A percentile compares a stretch with the other conserved stretches of the same genome.
These are phyloP conservation scores for Ibidorhyncha struthersii DNA, from an alignment of 2,113 vertebrate genomes.

Conservation along the genomic window DNA sequence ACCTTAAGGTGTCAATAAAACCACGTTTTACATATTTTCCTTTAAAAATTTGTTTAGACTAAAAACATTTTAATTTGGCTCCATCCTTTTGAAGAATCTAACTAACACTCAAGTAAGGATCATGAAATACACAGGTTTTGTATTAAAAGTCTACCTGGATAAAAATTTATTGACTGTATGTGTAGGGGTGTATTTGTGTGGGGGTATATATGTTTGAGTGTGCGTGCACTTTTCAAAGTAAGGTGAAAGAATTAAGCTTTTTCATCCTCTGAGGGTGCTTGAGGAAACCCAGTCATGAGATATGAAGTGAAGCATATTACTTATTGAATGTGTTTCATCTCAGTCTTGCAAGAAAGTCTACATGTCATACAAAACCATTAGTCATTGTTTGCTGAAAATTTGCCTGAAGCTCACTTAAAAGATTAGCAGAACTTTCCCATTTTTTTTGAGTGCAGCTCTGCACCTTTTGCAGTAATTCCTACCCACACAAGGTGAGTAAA, in stretches of 20 bases:
- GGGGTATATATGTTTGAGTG: background rate
- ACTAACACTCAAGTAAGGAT: background rate
- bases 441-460: background rate
- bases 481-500: background rate
- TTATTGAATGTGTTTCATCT: background rate
- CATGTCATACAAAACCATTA: background rate
- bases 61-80: background rate
- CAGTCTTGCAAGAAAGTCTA: background rate
- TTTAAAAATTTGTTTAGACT: background rate
- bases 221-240: background rate
- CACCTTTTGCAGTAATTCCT: background rate
- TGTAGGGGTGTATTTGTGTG: background rate
- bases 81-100: background rate
- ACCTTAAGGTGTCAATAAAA: background rate
- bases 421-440: background rate
- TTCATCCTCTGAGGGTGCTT: background rate
- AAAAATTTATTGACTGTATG: background rate
- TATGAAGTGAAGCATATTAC: background rate
- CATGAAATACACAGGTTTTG: background rate
- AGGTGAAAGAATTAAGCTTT: background rate
- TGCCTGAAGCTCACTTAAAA: background rate
- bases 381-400: background rate
- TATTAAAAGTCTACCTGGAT: background rate
- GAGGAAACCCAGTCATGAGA: background rate
- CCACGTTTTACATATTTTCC: background rate